Conservation (phyloP, 2,888 invertebrate genomes). For the Chelonus formosanus region DNA sequence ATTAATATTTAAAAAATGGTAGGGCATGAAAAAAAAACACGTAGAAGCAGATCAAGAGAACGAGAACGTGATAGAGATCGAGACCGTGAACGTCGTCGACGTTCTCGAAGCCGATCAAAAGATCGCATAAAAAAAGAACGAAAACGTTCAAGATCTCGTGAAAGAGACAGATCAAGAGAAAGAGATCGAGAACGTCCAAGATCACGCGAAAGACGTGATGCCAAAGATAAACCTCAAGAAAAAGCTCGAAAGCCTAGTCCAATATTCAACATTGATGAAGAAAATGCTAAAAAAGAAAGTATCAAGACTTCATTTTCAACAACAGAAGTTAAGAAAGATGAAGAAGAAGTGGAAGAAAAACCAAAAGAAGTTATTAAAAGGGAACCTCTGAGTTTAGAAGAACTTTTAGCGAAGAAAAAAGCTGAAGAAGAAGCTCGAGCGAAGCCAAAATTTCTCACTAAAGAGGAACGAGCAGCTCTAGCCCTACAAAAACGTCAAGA, state of each 20-base stretch:
- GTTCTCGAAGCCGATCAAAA: slow-evolving; percentile 55
- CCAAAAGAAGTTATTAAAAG: slow-evolving; percentile 65
- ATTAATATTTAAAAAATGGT: background rate
- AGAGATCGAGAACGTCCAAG: slow-evolving; percentile 64
- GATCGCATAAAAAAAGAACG: slow-evolving; percentile 53
- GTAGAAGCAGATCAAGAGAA: slow-evolving; percentile 73
- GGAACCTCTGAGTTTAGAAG: slow-evolving; percentile 95
- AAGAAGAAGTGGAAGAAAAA: slow-evolving; percentile 60
- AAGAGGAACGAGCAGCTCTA: slow-evolving; percentile 91
- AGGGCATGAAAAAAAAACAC: slow-evolving; percentile 17
- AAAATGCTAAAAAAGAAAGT: slow-evolving; percentile 47
- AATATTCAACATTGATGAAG: slow-evolving; percentile 47
- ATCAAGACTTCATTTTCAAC: slow-evolving; percentile 59
- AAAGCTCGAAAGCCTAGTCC: slow-evolving; percentile 63
- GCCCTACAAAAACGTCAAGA: slow-evolving; percentile 90
- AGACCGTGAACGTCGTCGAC: slow-evolving; percentile 57
- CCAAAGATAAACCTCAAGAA: slow-evolving; percentile 51
- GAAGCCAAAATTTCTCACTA: slow-evolving; percentile 96
- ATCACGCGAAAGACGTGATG: slow-evolving; percentile 51
- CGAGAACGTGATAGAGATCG: slow-evolving; percentile 64
- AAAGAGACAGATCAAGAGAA: slow-evolving; percentile 61
- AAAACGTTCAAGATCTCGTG: slow-evolving; percentile 56
- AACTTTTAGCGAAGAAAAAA: slow-evolving; percentile 93
- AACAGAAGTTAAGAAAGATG: slow-evolving; percentile 59
- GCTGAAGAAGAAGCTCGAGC: slow-evolving; percentile 92